Evolutionary conservation across 2,888 invertebrate genomes (phyloP).

Genomic region (Theretra japonica): DNA sequence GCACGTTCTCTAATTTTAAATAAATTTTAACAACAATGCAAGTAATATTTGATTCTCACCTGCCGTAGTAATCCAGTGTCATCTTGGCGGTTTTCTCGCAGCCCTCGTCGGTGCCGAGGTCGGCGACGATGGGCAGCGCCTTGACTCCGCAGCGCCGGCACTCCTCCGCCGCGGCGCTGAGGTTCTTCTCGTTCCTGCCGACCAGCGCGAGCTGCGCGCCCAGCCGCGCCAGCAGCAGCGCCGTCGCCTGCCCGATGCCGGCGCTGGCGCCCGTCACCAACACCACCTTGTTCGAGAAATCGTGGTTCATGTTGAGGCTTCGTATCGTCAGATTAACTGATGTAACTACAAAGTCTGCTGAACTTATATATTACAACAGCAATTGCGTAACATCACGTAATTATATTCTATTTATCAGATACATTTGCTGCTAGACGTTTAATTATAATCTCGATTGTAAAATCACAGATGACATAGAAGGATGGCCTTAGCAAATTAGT

Average conservation of each 20-base stretch:
- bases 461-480: too few relatives aligned
- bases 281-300: background rate
- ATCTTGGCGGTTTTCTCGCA: background rate
- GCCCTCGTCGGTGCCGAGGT: background rate
- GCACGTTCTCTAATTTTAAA: too few relatives aligned
- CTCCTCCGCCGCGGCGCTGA: background rate
- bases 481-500: too few relatives aligned
- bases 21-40: too few relatives aligned
- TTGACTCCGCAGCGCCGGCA: background rate
- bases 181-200: background rate
- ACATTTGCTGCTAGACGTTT: too few relatives aligned
- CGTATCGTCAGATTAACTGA: background rate
- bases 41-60: background rate
- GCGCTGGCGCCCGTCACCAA: slow-evolving; percentile 3
- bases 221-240: background rate
- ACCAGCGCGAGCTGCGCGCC: background rate
- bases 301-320: background rate
- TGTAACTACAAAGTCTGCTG: background rate
- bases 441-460: too few relatives aligned
- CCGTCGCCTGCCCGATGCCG: background rate
- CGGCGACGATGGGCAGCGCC: slow-evolving; percentile 21
- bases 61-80: background rate
- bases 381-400: background rate
- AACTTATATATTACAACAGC: background rate
- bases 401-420: too few relatives aligned